Evolutionary conservation across 1,140 invertebrate genomes (phyloP), one percentile per base, ranked within the genome.

Genomic region (Bombus turneri): DNA sequence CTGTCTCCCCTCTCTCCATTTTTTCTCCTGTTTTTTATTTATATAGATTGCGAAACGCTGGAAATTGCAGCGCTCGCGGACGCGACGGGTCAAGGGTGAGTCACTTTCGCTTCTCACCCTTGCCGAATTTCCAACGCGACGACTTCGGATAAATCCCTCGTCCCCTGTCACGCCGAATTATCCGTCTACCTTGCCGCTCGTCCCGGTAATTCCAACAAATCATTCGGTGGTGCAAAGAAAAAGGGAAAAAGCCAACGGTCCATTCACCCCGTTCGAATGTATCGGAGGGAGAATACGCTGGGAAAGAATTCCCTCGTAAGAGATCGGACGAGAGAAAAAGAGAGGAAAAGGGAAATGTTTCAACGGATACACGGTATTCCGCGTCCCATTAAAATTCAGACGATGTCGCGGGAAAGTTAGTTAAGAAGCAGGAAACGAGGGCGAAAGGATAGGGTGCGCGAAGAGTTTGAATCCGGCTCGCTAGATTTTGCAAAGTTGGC

Each of bases 381-480:
- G 4, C 6, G 66, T n/a, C 53, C 34, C 34, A 25, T 81, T 73
- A 37, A 43, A 43, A 81, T 81, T 81, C 69, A 62, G 25, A 37
- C 15, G 6, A 13, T 22, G 53, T 18, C 47, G 12, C 22, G n/a
- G 2, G 0, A 22, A 73, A 81, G 80, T 71, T 81, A 34, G 68
- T 81, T 73, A 81, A 81, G 80, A 72, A 72, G 12, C 39, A n/a
- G 4, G 39, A 41, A 41, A n/a, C 25, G 37, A 28, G 25, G 34
- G 0, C 6, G 43, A 34, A 10, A 22, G 39, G 34, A 1, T 6
- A 28, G 22, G 1, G 12, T n/a, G 31, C 37, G 9, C 34, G 37
- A 39, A 31, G n/a, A 81, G 74, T 73, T 74, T 62, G 53, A 74
- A 81, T 81, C 43, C 53, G 68, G 53, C 37, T 62, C 69, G 72